phyloP scores from a whole-genome alignment of 1,140 invertebrate species.

The Drosophila neocordata region DNA sequence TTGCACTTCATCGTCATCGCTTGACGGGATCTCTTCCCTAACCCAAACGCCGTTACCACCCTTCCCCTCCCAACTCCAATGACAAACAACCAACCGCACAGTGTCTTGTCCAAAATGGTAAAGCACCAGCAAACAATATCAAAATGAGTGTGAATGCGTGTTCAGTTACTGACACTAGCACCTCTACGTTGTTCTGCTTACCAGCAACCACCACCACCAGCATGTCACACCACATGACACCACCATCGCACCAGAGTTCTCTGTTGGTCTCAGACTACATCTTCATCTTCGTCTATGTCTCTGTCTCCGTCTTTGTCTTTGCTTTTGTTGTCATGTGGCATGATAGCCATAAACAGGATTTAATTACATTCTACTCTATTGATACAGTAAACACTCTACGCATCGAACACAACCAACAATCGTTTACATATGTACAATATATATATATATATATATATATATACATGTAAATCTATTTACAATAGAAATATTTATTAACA shows the following conservation, averaged over 20 bases:
- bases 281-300: constrained; percentile 4
- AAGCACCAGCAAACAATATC: background rate
- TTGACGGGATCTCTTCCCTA: constrained; percentile 1
- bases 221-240: background rate
- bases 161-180: constrained; percentile 44
- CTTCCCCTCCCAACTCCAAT: background rate
- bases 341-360: constrained; percentile 27
- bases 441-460: too few relatives aligned
- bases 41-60: background rate
- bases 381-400: background rate
- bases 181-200: background rate
- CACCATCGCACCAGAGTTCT: background rate
- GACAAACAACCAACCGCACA: constrained; percentile 4
- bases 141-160: constrained; percentile 29
- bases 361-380: constrained; percentile 13
- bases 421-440: too few relatives aligned
- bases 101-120: constrained; percentile 3
- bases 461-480: background rate
- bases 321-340: constrained; percentile 13
- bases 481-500: background rate
- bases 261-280: background rate
- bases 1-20: constrained; percentile 23
- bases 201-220: background rate
- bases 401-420: too few relatives aligned
- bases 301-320: background rate